phyloP scores from a whole-genome alignment of 2,888 invertebrate genomes.

The Romanomermis culicivorax region DNA sequence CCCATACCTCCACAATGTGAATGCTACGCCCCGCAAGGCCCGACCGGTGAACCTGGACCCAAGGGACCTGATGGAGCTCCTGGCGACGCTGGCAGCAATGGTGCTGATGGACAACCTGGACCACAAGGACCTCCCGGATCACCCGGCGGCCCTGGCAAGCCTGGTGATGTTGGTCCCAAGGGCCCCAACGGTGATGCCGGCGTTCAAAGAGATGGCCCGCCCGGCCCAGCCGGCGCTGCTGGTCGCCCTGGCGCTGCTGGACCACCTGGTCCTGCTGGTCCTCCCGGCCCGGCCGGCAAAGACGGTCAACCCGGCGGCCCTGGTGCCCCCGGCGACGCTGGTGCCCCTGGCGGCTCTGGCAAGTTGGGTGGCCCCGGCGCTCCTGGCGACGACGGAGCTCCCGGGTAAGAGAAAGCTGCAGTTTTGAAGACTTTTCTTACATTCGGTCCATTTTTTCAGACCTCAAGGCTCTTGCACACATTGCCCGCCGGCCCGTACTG shows the following conservation, averaged over 20 bases:
- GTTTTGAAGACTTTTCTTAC: not conserved
- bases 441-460: not conserved
- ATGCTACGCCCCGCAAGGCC: slow-evolving; percentile 15
- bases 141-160: slow-evolving; percentile 4
- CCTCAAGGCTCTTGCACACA: not conserved
- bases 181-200: slow-evolving; percentile 9
- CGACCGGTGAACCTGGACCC: slow-evolving; percentile 22
- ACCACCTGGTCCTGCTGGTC: not conserved
- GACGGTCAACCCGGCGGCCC: slow-evolving; percentile 5
- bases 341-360: slow-evolving; percentile 5
- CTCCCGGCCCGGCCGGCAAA: not conserved
- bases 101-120: slow-evolving; percentile 19
- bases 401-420: not conserved
- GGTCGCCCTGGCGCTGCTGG: not conserved
- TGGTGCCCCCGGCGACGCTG: slow-evolving; percentile 1
- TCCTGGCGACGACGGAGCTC: not conserved
- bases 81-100: slow-evolving; percentile 15
- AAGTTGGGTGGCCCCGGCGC: slow-evolving; percentile 2
- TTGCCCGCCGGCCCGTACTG: slow-evolving; percentile 5
- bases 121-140: slow-evolving; percentile 11
- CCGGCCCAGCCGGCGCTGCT: slow-evolving; percentile 2
- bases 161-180: not conserved
- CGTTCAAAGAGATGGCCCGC: not conserved
- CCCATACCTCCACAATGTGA: slow-evolving; percentile 3
- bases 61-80: slow-evolving; percentile 18